Conservation (phyloP, 2,797 vertebrate genomes). For the Sebastes hubbsi region DNA sequence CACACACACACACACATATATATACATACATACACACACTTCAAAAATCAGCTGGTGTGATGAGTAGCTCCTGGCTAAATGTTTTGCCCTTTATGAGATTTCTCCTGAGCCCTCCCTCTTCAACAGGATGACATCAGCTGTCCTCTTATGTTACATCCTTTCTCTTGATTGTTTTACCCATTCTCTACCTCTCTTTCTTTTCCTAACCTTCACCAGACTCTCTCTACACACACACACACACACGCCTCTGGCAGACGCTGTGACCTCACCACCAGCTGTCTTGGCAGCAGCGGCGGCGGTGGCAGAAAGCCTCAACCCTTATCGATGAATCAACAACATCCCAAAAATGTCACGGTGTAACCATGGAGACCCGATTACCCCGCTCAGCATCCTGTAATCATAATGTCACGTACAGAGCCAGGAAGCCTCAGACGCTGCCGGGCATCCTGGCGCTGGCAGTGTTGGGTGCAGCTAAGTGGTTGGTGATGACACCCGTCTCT, state of each 20-base stretch:
- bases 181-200: not conserved
- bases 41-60: slow-evolving; percentile 28
- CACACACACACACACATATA: slow-evolving; percentile 25
- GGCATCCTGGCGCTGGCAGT: not conserved
- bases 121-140: slow-evolving; percentile 3
- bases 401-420: slow-evolving; percentile 23
- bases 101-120: not conserved
- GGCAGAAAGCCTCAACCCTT: not conserved
- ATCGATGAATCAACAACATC: slow-evolving; percentile 12
- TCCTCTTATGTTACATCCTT: not conserved
- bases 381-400: slow-evolving; percentile 29
- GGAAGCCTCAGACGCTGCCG: not conserved
- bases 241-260: not conserved
- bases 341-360: slow-evolving; percentile 40
- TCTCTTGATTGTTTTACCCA: not conserved
- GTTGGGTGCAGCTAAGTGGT: not conserved
- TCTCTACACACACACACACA: not conserved
- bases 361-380: slow-evolving; percentile 30
- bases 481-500: not conserved
- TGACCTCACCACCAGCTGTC: slow-evolving; percentile 33
- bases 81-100: slow-evolving; percentile 12
- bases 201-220: not conserved
- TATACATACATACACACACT: not conserved
- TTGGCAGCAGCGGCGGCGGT: not conserved
- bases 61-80: slow-evolving; percentile 53